phyloP scores from a whole-genome alignment of 2,797 vertebrate genomes.

The Siniperca undulata region DNA sequence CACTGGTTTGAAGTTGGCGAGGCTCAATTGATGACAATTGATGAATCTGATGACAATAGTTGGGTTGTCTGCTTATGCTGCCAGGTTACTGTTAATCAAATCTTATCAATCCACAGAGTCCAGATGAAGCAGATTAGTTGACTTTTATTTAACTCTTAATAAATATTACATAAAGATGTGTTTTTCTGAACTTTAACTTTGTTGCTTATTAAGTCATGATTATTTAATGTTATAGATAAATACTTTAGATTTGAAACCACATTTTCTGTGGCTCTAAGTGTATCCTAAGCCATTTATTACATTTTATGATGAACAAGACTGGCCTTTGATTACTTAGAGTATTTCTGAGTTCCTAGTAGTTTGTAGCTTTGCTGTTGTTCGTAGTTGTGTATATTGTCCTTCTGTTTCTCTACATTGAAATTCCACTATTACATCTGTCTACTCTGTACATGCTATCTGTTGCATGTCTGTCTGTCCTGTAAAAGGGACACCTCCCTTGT shows the following conservation, averaged over 20 bases:
- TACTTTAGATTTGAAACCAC: background rate
- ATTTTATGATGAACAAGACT: background rate
- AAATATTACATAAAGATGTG: background rate
- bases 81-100: background rate
- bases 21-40: background rate
- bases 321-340: background rate
- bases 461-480: background rate
- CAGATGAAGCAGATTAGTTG: background rate
- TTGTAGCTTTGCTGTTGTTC: background rate
- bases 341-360: background rate
- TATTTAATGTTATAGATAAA: background rate
- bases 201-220: background rate
- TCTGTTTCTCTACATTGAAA: background rate
- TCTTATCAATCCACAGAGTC: background rate
- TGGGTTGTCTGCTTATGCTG: background rate
- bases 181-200: background rate
- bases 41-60: background rate
- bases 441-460: background rate
- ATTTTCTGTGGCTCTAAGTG: background rate
- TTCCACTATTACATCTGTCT: fast-evolving
- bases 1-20: background rate
- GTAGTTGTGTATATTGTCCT: background rate
- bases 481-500: background rate
- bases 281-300: background rate
- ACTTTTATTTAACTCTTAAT: background rate